phyloP scores from a whole-genome alignment of 2,797 vertebrate genomes.

The Gouania willdenowi region DNA sequence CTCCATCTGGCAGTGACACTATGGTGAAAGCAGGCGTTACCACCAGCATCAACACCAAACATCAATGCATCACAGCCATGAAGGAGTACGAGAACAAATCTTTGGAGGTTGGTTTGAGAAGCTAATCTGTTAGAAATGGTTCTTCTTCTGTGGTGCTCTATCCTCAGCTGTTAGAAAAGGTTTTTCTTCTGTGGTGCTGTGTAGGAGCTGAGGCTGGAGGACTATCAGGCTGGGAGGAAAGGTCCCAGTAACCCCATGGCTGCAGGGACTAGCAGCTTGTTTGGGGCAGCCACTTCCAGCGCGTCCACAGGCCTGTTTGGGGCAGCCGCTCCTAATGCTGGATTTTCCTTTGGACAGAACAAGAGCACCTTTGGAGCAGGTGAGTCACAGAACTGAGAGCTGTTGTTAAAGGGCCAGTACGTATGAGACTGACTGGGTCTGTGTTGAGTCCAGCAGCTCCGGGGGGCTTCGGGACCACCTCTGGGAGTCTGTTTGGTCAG shows the following conservation, averaged over 20 bases:
- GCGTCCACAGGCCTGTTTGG: constrained; percentile 88
- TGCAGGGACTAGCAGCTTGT: constrained; percentile 74
- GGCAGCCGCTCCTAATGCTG: constrained; percentile 79
- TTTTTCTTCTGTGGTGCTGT: too few relatives aligned
- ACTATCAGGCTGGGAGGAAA: constrained; percentile 93
- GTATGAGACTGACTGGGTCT: too few relatives aligned
- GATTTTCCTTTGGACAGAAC: constrained; percentile 86
- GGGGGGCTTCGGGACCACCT: constrained; percentile 80
- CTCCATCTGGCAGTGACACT: constrained; percentile 89
- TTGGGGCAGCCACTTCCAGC: constrained; percentile 80
- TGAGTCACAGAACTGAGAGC: constrained; percentile 43
- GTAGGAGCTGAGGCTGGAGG: constrained; percentile 91
- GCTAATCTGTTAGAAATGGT: too few relatives aligned
- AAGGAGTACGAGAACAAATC: constrained; percentile 98
- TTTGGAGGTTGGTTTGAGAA: constrained; percentile 81
- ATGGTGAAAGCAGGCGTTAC: constrained; percentile 96
- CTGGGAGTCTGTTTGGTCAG: constrained; percentile 82
- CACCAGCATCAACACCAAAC: constrained; percentile 95
- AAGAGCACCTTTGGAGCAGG: constrained; percentile 88
- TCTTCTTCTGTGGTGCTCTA: too few relatives aligned
- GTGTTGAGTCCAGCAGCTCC: neutral
- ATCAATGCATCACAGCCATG: constrained; percentile 98
- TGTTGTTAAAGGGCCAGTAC: too few relatives aligned
- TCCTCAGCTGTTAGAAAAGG: too few relatives aligned
- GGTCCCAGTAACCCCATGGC: constrained; percentile 88